These are phyloP conservation scores for Sycophila sp. DNA, from an alignment of 1,140 invertebrate species.

Conservation along the genomic window DNA sequence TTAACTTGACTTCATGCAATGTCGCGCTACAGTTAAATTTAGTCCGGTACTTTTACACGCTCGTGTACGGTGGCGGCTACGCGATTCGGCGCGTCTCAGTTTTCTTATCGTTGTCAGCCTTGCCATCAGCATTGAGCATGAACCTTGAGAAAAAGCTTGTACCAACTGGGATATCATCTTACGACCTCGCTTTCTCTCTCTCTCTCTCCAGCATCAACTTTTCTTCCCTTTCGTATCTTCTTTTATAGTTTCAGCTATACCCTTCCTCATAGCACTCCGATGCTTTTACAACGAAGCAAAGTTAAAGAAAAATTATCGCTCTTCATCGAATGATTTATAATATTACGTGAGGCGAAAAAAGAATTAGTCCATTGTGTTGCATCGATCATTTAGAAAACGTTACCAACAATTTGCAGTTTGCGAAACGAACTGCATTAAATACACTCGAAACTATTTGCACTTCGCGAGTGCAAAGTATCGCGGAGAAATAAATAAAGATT, in stretches of 20 bases:
- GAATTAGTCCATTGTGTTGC: too few species aligned
- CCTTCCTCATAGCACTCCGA: not conserved
- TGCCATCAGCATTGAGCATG: not conserved
- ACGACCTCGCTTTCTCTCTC: not conserved
- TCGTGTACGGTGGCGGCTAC: not conserved
- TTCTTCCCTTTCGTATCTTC: not conserved
- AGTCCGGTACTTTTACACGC: not conserved
- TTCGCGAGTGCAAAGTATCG: not conserved
- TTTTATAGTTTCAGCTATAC: not conserved
- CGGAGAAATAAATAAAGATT: not conserved
- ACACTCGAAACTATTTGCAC: too few species aligned
- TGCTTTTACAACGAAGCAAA: too few species aligned
- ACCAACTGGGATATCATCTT: conserved; percentile 14
- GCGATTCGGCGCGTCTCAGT: conserved; percentile 9
- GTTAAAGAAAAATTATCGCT: too few species aligned
- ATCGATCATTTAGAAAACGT: too few species aligned
- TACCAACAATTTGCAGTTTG: too few species aligned
- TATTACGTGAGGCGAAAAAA: too few species aligned
- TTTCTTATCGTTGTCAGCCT: conserved; percentile 27
- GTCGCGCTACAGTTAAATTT: not conserved
- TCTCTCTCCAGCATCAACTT: not conserved
- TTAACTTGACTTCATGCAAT: too few species aligned
- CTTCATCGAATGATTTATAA: too few species aligned
- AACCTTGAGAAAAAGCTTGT: conserved; percentile 5
- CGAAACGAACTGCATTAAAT: too few species aligned